Evolutionary conservation across 2,797 vertebrate genomes (phyloP).

Genomic region (Oreortyx pictus): DNA sequence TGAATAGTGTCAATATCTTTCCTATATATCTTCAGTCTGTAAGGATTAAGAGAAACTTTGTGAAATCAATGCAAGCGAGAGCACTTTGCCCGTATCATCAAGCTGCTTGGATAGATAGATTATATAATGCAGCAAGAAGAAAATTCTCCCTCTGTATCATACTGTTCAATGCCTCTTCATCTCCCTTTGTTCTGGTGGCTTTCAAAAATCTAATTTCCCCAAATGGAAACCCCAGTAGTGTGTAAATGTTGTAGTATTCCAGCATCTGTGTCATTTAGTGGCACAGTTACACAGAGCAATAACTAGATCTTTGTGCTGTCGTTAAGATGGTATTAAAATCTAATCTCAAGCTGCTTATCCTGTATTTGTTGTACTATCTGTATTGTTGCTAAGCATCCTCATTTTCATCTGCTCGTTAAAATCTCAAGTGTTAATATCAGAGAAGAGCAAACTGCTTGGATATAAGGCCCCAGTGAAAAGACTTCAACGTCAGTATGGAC

Average conservation of each 20-base stretch:
- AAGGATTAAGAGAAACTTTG: not conserved
- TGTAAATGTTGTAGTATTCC: not conserved
- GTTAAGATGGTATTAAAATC: conserved; percentile 49
- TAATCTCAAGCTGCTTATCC: conserved; percentile 23
- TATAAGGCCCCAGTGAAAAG: not conserved
- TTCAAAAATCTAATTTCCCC: not conserved
- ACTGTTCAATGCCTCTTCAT: not conserved
- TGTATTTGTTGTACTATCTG: conserved; percentile 11
- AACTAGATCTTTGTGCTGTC: not conserved
- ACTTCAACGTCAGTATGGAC: not conserved
- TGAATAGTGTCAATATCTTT: not conserved
- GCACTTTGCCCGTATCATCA: not conserved
- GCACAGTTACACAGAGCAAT: not conserved
- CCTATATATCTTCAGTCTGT: not conserved
- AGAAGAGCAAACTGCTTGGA: not conserved
- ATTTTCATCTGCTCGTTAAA: conserved; percentile 43
- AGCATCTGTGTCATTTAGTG: not conserved
- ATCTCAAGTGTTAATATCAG: not conserved
- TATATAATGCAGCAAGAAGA: not conserved
- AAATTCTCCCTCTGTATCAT: not conserved
- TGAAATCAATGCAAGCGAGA: not conserved
- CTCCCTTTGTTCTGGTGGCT: not conserved
- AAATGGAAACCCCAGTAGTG: not conserved
- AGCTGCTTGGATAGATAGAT: not conserved
- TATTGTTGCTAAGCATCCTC: conserved; percentile 33